These are phyloP conservation scores for Cheilosia soror DNA, from an alignment of 2,888 invertebrate genomes.

Conservation along the genomic window DNA sequence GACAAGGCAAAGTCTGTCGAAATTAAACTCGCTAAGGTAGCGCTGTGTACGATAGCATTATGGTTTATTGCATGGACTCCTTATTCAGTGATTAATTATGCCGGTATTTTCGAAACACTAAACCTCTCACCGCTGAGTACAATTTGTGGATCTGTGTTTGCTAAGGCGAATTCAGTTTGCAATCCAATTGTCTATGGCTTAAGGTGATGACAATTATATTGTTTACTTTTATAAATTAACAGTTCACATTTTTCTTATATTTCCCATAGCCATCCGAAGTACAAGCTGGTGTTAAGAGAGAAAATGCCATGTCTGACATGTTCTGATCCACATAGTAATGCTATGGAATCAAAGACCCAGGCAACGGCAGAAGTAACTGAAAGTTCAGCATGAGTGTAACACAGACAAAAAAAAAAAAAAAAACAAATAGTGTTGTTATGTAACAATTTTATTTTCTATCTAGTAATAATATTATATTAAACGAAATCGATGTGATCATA, in stretches of 20 bases:
- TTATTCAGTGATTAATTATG: slow-evolving; percentile 85
- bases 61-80: slow-evolving; percentile 89
- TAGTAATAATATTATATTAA: slow-evolving; percentile 14
- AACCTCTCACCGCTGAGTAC: slow-evolving; percentile 85
- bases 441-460: slow-evolving; percentile 27
- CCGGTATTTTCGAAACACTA: slow-evolving; percentile 84
- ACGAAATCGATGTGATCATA: slow-evolving; percentile 35
- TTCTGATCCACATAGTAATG: slow-evolving; percentile 78
- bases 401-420: background rate
- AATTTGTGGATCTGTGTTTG: slow-evolving; percentile 86
- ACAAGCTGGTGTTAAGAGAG: slow-evolving; percentile 86
- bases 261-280: slow-evolving; percentile 85
- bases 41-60: slow-evolving; percentile 86
- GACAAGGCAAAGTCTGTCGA: slow-evolving; percentile 85
- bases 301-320: slow-evolving; percentile 87
- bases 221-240: background rate
- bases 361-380: slow-evolving; percentile 81
- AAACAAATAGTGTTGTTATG: slow-evolving; percentile 33
- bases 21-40: slow-evolving; percentile 86
- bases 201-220: slow-evolving; percentile 83
- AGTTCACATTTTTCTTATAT: background rate
- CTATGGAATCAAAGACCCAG: slow-evolving; percentile 80
- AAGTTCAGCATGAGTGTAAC: slow-evolving; percentile 79
- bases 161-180: slow-evolving; percentile 86
- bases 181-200: slow-evolving; percentile 87